Evolutionary conservation across 1,140 invertebrate genomes (phyloP).

Genomic region (Caenorhabditis latens): DNA sequence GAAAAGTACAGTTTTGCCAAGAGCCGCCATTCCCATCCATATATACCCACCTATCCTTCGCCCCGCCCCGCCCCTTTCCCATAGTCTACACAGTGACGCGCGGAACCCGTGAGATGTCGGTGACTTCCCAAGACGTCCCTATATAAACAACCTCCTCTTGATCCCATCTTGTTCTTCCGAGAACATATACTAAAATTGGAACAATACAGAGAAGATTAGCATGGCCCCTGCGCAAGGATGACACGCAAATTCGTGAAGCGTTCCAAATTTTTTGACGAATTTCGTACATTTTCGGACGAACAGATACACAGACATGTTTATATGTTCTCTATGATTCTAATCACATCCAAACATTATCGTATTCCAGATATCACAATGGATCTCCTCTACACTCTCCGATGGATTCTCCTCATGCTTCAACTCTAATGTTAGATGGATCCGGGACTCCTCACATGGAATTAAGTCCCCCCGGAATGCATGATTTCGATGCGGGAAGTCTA

Average conservation of each 20-base stretch:
- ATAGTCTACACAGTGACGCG: too few relatives aligned
- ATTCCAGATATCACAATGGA: conserved; percentile 53
- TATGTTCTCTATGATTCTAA: too few relatives aligned
- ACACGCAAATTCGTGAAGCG: conserved; percentile 90
- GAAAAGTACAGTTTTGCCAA: too few relatives aligned
- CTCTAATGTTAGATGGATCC: conserved; percentile 55
- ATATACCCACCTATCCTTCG: too few relatives aligned
- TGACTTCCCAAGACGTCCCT: too few relatives aligned
- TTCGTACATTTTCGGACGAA: neutral
- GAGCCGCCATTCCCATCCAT: too few relatives aligned
- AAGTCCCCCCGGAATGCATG: conserved; percentile 59
- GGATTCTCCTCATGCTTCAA: conserved; percentile 53
- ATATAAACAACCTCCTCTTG: too few relatives aligned
- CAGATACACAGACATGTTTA: too few relatives aligned
- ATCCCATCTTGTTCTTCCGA: neutral
- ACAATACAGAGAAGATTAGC: conserved; percentile 93
- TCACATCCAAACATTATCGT: too few relatives aligned
- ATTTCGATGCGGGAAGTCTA: conserved; percentile 35
- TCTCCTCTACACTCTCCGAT: conserved; percentile 54
- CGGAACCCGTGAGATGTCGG: too few relatives aligned
- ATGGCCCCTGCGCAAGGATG: conserved; percentile 92
- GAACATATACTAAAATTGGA: conserved; percentile 81
- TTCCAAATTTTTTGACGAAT: conserved; percentile 80
- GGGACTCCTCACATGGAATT: conserved; percentile 58
- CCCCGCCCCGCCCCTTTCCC: too few relatives aligned